Evolutionary conservation across 2,888 invertebrate species (phyloP), one percentile per base, ranked within the genome.

Genomic region (Melinopterus prodromus): DNA sequence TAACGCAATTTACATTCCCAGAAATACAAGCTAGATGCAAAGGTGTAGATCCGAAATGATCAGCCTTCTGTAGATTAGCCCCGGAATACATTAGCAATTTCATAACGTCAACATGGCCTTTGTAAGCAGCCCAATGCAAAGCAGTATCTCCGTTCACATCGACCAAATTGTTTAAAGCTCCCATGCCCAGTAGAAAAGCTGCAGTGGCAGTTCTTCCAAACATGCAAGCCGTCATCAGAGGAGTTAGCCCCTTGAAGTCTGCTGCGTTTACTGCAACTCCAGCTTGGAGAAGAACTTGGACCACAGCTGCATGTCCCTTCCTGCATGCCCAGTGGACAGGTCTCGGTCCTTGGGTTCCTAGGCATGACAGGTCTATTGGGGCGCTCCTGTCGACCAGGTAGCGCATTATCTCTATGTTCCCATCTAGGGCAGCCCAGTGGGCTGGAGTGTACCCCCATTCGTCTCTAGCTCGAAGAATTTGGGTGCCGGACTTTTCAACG

Each of bases 251-350:
- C 90, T 98, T 98, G 85, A 96, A 96, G 88, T 98, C 98, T 0
- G 96, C 95, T 2, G 96, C 95, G 87, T 98, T 97, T 0, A 98
- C 96, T 3, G 95, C 94, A 0, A 98, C 97, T 6, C 97, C 97
- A 0, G 95, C 94, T 90, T 96, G 92, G 69, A 94, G 87, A 16
- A 94, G 87, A 0, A 93, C 92, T 90, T 98, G 97, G 6, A 97
- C 97, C 16, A 97, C 94, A 0, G 96, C 96, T 0, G 97, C 95
- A 87, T 98, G 97, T 0, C 98, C 98, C 88, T 98, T 97, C 70
- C 97, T 82, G 86, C 97, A 97, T 0, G 98, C 97, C 98, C 98
- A 98, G 87, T 98, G 98, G 82, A 98, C 96, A 0, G 98, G 98
- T 36, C 95, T 92, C 0, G 97, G 97, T 0, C 97, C 97, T 90